Conservation (phyloP, 2,888 invertebrate species). For the Lasioglossum marginatum region DNA sequence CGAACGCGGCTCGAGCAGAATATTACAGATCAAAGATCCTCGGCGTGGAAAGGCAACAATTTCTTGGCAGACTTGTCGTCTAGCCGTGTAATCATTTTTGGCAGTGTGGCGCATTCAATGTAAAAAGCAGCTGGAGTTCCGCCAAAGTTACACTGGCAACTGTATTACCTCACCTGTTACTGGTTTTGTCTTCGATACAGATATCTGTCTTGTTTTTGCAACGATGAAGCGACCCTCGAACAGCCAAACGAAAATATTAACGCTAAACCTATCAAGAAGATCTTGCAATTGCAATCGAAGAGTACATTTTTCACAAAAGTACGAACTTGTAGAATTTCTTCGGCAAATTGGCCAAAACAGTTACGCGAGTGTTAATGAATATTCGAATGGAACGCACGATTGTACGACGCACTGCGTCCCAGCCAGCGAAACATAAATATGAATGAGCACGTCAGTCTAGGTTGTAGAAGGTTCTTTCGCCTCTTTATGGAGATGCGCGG, state of each 20-base stretch:
- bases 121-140: conserved; percentile 71
- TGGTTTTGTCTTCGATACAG: conserved; percentile 45
- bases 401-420: conserved; percentile 48
- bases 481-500: conserved; percentile 67
- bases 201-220: conserved; percentile 22
- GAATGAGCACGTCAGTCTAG: conserved; percentile 60
- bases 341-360: background rate
- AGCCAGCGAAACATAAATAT: conserved; percentile 61
- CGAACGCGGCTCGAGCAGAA: background rate
- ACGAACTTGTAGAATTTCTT: background rate
- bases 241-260: background rate
- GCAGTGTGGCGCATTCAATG: conserved; percentile 61
- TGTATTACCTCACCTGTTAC: conserved; percentile 75
- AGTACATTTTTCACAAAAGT: background rate
- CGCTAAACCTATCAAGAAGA: background rate
- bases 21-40: conserved; percentile 48
- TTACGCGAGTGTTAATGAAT: conserved; percentile 17
- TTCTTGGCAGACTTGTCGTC: conserved; percentile 66
- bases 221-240: background rate
- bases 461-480: conserved; percentile 60
- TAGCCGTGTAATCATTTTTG: conserved; percentile 76
- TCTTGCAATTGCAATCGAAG: background rate
- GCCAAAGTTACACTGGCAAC: conserved; percentile 67
- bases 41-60: conserved; percentile 32
- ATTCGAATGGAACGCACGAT: conserved; percentile 27